phyloP scores from a whole-genome alignment of 1,140 invertebrate species.

The Halyomorpha halys region DNA sequence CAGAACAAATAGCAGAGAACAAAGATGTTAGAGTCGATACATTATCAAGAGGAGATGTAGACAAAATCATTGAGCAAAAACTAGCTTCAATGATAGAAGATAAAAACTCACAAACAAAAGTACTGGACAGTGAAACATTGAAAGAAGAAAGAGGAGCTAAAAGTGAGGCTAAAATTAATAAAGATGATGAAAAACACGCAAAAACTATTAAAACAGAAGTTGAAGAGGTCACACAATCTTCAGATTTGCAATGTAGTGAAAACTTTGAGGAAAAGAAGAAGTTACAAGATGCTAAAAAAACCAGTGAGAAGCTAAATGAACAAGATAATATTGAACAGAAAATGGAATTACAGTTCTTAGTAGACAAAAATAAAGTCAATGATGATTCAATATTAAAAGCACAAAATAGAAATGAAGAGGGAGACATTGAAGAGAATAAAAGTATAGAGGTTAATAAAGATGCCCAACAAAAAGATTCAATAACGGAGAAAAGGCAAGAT shows the following conservation, averaged over 20 bases:
- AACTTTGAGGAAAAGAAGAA: no score
- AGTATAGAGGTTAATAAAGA: no score
- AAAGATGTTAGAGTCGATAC: no score
- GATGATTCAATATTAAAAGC: conserved; percentile 29
- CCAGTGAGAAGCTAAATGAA: no score
- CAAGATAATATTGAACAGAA: no score
- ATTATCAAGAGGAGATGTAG: no score
- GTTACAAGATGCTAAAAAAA: no score
- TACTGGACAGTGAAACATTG: conserved; percentile 21
- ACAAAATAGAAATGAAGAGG: conserved; percentile 24
- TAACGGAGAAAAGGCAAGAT: conserved; percentile 17
- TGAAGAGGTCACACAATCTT: neutral
- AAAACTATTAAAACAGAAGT: conserved; percentile 24
- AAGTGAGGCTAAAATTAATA: conserved; percentile 19
- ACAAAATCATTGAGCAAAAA: no score
- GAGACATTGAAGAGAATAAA: conserved; percentile 18
- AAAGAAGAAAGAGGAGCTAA: conserved; percentile 26
- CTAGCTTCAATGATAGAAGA: conserved; percentile 8
- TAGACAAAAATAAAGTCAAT: conserved; percentile 15
- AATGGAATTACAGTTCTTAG: no score
- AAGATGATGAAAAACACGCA: conserved; percentile 23
- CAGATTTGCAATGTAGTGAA: neutral
- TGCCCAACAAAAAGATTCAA: conserved; percentile 1
- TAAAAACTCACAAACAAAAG: conserved; percentile 14
- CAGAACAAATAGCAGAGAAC: no score